Evolutionary conservation across 2,888 invertebrate species (phyloP), one percentile per base, ranked within the genome.

Genomic region (Philopedon plagiatum): DNA sequence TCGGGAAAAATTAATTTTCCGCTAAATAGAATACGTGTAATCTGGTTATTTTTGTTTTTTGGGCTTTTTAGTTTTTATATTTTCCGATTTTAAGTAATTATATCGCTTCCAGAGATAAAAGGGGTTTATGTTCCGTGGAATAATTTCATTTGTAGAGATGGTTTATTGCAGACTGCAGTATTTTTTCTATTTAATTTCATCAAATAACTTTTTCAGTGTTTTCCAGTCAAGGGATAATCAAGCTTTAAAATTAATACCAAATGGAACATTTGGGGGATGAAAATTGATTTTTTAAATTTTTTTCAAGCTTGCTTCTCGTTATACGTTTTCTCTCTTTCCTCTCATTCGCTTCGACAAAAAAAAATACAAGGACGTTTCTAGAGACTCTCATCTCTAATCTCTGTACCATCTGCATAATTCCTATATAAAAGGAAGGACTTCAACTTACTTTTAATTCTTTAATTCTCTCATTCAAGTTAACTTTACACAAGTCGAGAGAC

Each of bases 1-100:
- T 32, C 34, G 11, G 57, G 58, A 58, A 49, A 65, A 66, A 66
- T 58, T 57, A 32, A 57, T 66, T 57, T 66, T 66, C 66, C 66
- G 29, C 58, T 57, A 49, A 44, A 66, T 66, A 58, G 32, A 66
- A 18, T 56, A 15, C 26, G 11, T 18, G 9, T 54, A 65, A 46
- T 60, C 21, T 23, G 39, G 23, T 41, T 41, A 41, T 41, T 23
- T 23, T 1, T 4, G 5, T 39, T 58, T 29, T 26, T 29, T 18
- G 11, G 2, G 11, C 1, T 44, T 41, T 41, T 2, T 44, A 60
- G 8, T 5, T 41, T 60, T 56, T 18, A 5, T 18, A 32, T 56
- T 56, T 56, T 8, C 4, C 5, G 8, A 1, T 44, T 44, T 44
- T 44, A 19, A 19, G 18, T 44, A 44, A 39, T 11, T n/a, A 39